phyloP scores from a whole-genome alignment of 1,140 invertebrate genomes.

The Neuroterus valhalla region DNA sequence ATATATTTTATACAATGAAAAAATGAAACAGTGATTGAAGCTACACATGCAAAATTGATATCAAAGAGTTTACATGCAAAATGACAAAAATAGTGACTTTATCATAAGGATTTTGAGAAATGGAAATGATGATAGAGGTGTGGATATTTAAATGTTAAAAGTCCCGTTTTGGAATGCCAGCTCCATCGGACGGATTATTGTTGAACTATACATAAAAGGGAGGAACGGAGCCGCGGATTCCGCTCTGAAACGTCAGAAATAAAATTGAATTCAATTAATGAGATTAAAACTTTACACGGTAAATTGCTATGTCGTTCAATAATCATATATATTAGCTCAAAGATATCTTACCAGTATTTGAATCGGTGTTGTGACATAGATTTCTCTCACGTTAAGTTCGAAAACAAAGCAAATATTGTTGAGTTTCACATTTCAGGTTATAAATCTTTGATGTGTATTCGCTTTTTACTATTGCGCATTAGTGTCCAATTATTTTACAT shows the following conservation, averaged over 20 bases:
- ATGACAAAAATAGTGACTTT: background rate
- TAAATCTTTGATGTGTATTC: constrained; percentile 34
- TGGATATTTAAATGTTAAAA: background rate
- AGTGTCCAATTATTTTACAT: constrained; percentile 6
- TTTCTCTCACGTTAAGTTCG: background rate
- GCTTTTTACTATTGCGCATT: constrained; percentile 33
- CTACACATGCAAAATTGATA: too few species aligned
- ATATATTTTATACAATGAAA: too few species aligned
- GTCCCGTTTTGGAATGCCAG: background rate
- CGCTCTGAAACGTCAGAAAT: constrained; percentile 41
- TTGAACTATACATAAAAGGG: background rate
- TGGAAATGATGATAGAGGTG: background rate
- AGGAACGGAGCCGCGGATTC: background rate
- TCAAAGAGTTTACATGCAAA: too few species aligned
- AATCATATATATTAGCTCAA: background rate
- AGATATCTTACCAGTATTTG: background rate
- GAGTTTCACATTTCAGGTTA: constrained; percentile 49
- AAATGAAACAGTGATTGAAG: too few species aligned
- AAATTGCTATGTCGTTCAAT: background rate
- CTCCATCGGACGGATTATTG: background rate
- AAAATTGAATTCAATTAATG: constrained; percentile 34
- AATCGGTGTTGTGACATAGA: background rate
- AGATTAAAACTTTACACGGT: background rate
- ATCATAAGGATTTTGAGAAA: background rate
- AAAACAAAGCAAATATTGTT: background rate